A percentile compares a stretch with the other conserved stretches of the same genome.
Evolutionary conservation across 1,140 invertebrate genomes (phyloP).

Genomic region (Sycophaga agraensis): DNA sequence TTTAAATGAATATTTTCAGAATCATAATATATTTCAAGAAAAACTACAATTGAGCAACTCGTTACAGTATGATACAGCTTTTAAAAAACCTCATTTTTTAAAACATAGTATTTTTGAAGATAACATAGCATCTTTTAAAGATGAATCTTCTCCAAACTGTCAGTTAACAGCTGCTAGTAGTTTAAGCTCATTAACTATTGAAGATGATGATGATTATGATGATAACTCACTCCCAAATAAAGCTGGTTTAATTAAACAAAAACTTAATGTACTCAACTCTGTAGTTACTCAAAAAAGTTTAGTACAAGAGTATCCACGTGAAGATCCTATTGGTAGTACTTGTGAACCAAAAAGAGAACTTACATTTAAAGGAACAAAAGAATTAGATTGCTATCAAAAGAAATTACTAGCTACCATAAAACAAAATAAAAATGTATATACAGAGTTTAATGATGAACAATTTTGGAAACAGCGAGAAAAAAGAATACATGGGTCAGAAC

Average conservation of each 20-base stretch:
- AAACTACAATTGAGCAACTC: neutral
- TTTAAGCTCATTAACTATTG: constrained; percentile 77
- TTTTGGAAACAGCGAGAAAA: neutral
- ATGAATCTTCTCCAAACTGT: constrained; percentile 83
- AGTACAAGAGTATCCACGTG: constrained; percentile 62
- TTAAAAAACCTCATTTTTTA: constrained; percentile 11
- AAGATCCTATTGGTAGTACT: neutral
- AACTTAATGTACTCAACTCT: constrained; percentile 61
- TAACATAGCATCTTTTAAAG: constrained; percentile 74
- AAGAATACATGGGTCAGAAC: neutral
- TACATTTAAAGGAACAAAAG: neutral
- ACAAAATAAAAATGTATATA: neutral
- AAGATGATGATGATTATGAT: constrained; percentile 49
- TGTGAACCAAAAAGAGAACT: neutral
- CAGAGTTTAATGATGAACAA: neutral
- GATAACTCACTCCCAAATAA: constrained; percentile 2
- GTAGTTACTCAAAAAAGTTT: constrained; percentile 74
- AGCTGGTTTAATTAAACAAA: constrained; percentile 12
- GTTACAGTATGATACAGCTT: constrained; percentile 6
- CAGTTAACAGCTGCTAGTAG: constrained; percentile 70
- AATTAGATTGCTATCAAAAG: neutral
- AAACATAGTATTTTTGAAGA: constrained; percentile 74
- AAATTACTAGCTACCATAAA: neutral
- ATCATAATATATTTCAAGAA: neutral
- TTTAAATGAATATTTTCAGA: neutral